Percentiles rank a stretch among this genome's conserved stretches.
Evolutionary conservation across 2,113 vertebrate genomes (phyloP).

Genomic region (Conger conger): DNA sequence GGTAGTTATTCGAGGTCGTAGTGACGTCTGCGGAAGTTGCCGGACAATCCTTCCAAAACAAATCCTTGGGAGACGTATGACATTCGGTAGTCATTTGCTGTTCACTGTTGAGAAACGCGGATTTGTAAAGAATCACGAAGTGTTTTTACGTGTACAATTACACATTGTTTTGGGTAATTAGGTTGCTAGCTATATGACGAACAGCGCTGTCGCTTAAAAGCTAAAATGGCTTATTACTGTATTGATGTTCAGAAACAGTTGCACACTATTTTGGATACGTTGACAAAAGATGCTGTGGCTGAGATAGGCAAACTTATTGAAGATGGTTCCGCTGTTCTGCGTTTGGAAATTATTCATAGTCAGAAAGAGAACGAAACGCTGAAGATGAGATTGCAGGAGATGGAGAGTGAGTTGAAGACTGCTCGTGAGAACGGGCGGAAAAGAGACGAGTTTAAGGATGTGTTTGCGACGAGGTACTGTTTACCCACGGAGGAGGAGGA

Average conservation of each 20-base stretch:
- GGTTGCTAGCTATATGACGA: neutral
- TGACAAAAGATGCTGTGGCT: constrained; percentile 43
- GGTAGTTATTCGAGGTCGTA: no score
- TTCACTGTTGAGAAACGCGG: no score
- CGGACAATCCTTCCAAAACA: no score
- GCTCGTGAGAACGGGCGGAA: constrained; percentile 15
- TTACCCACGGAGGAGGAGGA: neutral
- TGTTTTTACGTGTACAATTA: neutral
- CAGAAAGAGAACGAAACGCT: constrained; percentile 49
- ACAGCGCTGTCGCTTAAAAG: neutral
- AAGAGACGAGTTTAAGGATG: neutral
- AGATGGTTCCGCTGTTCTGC: constrained; percentile 37
- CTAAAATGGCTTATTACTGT: constrained; percentile 39
- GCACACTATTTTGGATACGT: constrained; percentile 45
- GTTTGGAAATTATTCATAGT: constrained; percentile 41
- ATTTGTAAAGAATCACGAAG: no score
- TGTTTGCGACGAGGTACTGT: neutral
- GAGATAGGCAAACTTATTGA: constrained; percentile 49
- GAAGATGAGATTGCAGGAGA: constrained; percentile 40
- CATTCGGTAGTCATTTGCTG: no score
- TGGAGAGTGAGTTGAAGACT: constrained; percentile 43
- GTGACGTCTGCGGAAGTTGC: no score
- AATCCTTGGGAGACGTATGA: no score
- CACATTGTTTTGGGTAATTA: neutral
- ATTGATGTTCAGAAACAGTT: constrained; percentile 44